A percentile compares a stretch with the other conserved stretches of the same genome.
Evolutionary conservation across 2,113 vertebrate genomes (phyloP).

Genomic region (Dicerorhinus sumatrensis): DNA sequence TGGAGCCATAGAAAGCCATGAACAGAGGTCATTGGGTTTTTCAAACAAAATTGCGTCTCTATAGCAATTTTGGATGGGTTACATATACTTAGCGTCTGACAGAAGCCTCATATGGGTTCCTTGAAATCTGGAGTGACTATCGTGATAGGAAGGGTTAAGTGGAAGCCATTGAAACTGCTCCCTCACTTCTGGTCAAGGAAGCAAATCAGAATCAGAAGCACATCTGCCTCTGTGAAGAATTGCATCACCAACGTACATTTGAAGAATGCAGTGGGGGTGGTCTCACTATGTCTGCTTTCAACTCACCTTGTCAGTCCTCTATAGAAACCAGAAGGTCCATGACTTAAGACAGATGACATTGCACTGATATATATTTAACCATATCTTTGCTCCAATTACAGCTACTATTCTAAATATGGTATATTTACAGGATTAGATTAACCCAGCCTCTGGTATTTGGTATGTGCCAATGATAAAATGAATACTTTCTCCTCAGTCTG

Average conservation of each 20-base stretch:
- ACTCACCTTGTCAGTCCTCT: not conserved
- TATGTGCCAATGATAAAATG: not conserved
- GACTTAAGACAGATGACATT: not conserved
- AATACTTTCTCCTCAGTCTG: not conserved
- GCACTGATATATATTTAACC: not conserved
- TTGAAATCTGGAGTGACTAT: not conserved
- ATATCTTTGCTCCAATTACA: not conserved
- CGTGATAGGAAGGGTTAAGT: not conserved
- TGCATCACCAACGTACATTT: not conserved
- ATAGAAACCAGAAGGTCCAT: not conserved
- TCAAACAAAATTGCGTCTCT: not conserved
- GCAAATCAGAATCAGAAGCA: not conserved
- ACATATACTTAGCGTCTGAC: not conserved
- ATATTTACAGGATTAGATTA: not conserved
- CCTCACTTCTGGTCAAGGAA: not conserved
- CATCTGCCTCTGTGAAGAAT: not conserved
- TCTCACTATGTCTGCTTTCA: not conserved
- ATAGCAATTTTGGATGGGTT: not conserved
- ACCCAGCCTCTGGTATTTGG: not conserved
- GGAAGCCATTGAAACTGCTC: not conserved
- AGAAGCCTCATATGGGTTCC: not conserved
- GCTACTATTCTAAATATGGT: not conserved
- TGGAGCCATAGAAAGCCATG: not conserved
- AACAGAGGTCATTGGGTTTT: not conserved
- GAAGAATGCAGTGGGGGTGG: not conserved